Base-by-base conservation (phyloP, 2,888 invertebrate species). In the Cheilosia soror region DNA sequence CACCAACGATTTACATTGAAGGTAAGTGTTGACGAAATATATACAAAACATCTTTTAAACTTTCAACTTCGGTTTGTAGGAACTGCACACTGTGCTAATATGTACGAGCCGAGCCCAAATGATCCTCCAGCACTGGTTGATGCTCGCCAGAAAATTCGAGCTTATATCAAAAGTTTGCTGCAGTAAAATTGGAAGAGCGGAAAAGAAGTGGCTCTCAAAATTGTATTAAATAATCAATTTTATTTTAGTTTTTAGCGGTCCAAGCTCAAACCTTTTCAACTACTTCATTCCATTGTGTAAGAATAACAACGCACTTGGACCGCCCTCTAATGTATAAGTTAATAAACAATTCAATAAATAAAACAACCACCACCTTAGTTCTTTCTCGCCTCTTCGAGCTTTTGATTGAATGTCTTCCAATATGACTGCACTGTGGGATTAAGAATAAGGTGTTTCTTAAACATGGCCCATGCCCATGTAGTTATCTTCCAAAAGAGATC, bases 51-150 rank as follows among this genome's bases (percentile, higher is more conserved):
- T 11, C 27, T 49, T 11, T 53, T 27, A 11, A 27, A 6, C n/a
- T 29, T 53, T 27, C 15, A 27, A 6, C n/a, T 29, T 27, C 0
- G 11, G 15, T 66, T 91, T 93, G 2, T 89, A 97, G 97, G 97
- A 49, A 97, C 98, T n/a, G 98, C 98, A 5, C 98, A 98, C 91
- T 98, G 98, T 92, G 98, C 98, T 0, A 96, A 98, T 90, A 97
- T 98, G 97, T 98, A 98, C 90, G 97, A 98, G 33, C 92, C 95
- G 5, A 93, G 94, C 6, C 92, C 93, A 0, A 90, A 93, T 0
- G 98, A 98, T 92, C 92, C 94, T 4, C 94, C 95, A 0, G 94
- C 95, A 72, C 92, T 98, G 80, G 93, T 93, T 42, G 93, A 93
- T 57, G 97, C 97, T 0, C 94, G 98, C 72, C 91, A 93, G 37